These are phyloP conservation scores for Enteromius unitaeniatus DNA, from an alignment of 2,797 vertebrate genomes.

Conservation along the genomic window DNA sequence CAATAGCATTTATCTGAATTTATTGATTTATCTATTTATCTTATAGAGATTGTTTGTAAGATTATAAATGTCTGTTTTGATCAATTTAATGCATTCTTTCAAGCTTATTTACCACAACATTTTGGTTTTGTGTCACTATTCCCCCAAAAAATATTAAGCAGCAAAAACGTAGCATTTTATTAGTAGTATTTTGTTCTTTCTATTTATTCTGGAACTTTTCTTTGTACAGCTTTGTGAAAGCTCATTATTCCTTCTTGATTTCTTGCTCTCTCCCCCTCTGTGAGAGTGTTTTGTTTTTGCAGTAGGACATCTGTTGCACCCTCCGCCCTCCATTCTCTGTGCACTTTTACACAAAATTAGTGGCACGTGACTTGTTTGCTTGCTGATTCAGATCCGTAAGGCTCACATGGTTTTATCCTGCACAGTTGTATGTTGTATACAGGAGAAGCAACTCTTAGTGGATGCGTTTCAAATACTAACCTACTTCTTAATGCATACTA, in stretches of 20 bases:
- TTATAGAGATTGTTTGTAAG: background rate
- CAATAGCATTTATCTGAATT: background rate
- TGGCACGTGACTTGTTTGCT: constrained; percentile 71
- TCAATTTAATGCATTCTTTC: background rate
- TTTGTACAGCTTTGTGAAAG: background rate
- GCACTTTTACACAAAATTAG: constrained; percentile 63
- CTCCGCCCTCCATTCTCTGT: constrained; percentile 25
- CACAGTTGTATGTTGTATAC: constrained; percentile 5
- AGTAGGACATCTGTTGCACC: constrained; percentile 18
- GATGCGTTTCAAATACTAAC: background rate
- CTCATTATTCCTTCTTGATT: constrained; percentile 11
- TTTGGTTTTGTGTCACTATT: background rate
- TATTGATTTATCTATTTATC: too few species aligned
- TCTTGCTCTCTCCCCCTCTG: constrained; percentile 8
- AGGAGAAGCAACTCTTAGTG: constrained; percentile 48
- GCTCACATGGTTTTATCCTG: constrained; percentile 28
- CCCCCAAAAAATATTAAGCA: background rate
- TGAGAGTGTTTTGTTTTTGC: constrained; percentile 1
- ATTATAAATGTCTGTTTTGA: background rate
- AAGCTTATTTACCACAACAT: background rate
- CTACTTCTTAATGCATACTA: background rate
- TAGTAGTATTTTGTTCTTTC: background rate
- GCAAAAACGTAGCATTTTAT: background rate
- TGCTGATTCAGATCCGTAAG: constrained; percentile 65
- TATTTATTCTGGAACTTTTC: background rate